Evolutionary conservation across 2,113 vertebrate species (phyloP), one percentile per base, ranked within the genome.

Genomic region (Calyptommatus sinebrachiatus): DNA sequence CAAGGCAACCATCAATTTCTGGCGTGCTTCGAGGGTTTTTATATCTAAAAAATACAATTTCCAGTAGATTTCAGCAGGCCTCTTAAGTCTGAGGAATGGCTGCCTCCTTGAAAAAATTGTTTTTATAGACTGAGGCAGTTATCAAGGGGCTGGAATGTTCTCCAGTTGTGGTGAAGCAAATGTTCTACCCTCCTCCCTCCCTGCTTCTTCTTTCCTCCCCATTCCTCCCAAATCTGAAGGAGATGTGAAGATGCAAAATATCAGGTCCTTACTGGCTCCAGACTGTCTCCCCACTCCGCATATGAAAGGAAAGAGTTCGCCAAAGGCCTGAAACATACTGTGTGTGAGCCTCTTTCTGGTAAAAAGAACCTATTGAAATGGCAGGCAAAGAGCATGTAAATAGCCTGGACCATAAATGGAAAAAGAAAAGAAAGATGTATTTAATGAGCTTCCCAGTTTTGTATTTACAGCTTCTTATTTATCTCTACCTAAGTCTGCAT

Each of bases 401-500:
- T 60, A 50, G n/a, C 29, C 26, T 24, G 41, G 67, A 71, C 66
- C 10, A 22, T 41, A 50, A 71, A 73, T 50, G 50, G 9, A 12
- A 14, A 50, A 18, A n/a, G 45, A 67, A 77, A 53, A 21, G 57
- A 66, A 20, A 28, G 63, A 9, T 48, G n/a, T 72, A 31, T 83
- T 28, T 1, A 35, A 77, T 68, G 20, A 31, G 24, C 16, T 53
- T 72, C 28, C 63, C 75, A 57, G 3, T 4, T 24, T 8, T 41
- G 22, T 29, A n/a, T 80, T 67, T 68, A n/a, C 73, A 60, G 16
- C 28, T 73, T 82, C 31, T 75, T 75, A 50, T 70, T 69, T 81
- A 31, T 48, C 57, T 46, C 73, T n/a, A 22, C 50, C 69, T 69
- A 50, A 29, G 69, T 12, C 28, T 22, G 77, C 57, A 70, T 46